Conservation (phyloP, 1,140 invertebrate genomes). For the Drosophila sproati region DNA sequence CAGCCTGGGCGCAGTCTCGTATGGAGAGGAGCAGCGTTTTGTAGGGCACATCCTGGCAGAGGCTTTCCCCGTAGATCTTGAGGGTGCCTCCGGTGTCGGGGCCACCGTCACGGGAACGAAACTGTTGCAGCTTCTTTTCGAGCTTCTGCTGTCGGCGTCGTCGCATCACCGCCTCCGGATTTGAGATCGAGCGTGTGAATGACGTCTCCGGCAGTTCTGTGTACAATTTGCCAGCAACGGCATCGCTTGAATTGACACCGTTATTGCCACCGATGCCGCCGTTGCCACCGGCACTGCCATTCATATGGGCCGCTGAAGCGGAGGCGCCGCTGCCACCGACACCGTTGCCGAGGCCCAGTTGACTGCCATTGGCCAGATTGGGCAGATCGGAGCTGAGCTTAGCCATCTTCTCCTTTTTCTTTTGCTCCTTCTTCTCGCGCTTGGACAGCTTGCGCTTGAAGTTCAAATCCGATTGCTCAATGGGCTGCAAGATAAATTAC, state of each 20-base stretch:
- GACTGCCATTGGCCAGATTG: conserved; percentile 65
- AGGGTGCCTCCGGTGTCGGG: conserved; percentile 97
- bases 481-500: conserved; percentile 55
- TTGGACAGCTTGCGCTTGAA: conserved; percentile 97
- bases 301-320: conserved; percentile 77
- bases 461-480: conserved; percentile 85
- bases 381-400: conserved; percentile 91
- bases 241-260: conserved; percentile 58
- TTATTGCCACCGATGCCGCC: conserved; percentile 46
- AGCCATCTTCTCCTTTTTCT: conserved; percentile 97
- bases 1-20: conserved; percentile 94
- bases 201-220: conserved; percentile 98
- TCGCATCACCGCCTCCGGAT: conserved; percentile 99
- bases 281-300: conserved; percentile 50
- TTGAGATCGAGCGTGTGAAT: conserved; percentile 99
- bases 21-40: conserved; percentile 98
- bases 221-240: conserved; percentile 96
- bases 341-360: conserved; percentile 82
- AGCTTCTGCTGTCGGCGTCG: conserved; percentile 98
- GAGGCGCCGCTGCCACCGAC: conserved; percentile 46
- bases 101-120: conserved; percentile 96
- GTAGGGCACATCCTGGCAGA: conserved; percentile 98
- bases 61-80: conserved; percentile 98
- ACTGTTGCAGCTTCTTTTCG: conserved; percentile 98
- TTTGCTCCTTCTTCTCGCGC: conserved; percentile 98